Percentiles rank a stretch among this genome's conserved stretches.
These are phyloP conservation scores for Cheilosia vernalis DNA, from an alignment of 2,888 invertebrate genomes.

Conservation along the genomic window DNA sequence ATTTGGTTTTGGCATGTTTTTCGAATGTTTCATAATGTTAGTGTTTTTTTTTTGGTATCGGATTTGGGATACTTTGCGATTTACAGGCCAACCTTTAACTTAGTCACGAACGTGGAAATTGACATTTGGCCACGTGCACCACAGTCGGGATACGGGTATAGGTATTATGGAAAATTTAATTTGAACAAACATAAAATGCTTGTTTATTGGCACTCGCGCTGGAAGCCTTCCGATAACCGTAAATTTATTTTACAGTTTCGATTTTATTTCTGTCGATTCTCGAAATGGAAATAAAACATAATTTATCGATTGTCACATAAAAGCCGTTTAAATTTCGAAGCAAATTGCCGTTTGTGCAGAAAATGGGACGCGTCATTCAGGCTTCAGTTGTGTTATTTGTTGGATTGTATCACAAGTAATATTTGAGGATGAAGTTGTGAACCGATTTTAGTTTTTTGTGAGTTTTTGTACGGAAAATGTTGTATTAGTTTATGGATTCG, in stretches of 20 bases:
- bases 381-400: neutral
- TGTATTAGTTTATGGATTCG: no score
- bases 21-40: neutral
- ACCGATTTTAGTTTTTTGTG: no score
- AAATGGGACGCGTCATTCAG: neutral
- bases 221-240: constrained; percentile 26
- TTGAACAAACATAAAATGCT: constrained; percentile 15
- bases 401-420: no score
- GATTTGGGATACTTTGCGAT: constrained; percentile 2
- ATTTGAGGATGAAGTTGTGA: no score
- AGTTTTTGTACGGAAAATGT: no score
- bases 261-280: constrained; percentile 4
- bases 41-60: neutral
- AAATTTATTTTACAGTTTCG: constrained; percentile 31
- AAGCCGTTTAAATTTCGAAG: neutral
- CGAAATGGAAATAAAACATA: neutral
- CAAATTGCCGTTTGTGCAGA: neutral
- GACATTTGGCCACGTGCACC: constrained; percentile 7
- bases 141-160: neutral
- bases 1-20: neutral
- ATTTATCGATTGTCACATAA: constrained; percentile 7
- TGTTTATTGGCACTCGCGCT: constrained; percentile 23
- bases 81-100: constrained; percentile 5
- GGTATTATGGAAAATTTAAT: constrained; percentile 29
- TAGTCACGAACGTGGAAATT: constrained; percentile 10